A percentile compares a stretch with the other conserved stretches of the same genome.
phyloP scores from a whole-genome alignment of 2,113 vertebrate species.

The Hemiscyllium ocellatum region DNA sequence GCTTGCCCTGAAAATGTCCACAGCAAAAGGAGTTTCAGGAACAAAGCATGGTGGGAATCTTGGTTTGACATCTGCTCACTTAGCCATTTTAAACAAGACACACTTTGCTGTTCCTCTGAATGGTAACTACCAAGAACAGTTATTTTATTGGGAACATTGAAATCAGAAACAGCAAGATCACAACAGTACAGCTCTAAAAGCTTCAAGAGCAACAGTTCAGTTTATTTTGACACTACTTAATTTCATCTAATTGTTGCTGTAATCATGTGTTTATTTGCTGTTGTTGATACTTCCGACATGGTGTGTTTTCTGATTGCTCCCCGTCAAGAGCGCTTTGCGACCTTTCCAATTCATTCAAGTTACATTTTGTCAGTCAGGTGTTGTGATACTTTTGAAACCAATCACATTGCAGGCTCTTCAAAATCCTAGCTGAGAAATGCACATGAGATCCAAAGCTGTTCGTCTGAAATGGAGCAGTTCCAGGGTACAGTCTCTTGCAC shows the following conservation, averaged over 20 bases:
- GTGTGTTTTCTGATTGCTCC: not conserved
- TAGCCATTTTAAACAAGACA: not conserved
- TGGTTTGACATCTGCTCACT: not conserved
- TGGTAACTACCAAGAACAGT: not conserved
- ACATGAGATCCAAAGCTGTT: not conserved
- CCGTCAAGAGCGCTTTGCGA: not conserved
- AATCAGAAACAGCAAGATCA: not conserved
- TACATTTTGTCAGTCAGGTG: not conserved
- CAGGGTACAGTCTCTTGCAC: not conserved
- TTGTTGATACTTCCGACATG: not conserved
- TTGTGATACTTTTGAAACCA: not conserved
- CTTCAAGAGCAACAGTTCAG: not conserved
- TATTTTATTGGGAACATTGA: not conserved
- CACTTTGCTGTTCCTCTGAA: too few relatives aligned
- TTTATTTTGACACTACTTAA: conserved; percentile 1
- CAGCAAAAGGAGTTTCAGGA: not conserved
- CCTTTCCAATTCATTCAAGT: not conserved
- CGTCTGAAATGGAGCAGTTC: not conserved
- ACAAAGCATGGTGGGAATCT: not conserved
- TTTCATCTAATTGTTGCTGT: not conserved
- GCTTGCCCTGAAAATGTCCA: not conserved
- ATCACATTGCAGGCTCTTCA: not conserved
- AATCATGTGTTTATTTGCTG: not conserved
- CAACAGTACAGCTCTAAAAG: not conserved
- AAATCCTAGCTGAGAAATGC: not conserved